Conservation (phyloP, 2,113 vertebrate genomes). For the Eptatretus burgeri region DNA sequence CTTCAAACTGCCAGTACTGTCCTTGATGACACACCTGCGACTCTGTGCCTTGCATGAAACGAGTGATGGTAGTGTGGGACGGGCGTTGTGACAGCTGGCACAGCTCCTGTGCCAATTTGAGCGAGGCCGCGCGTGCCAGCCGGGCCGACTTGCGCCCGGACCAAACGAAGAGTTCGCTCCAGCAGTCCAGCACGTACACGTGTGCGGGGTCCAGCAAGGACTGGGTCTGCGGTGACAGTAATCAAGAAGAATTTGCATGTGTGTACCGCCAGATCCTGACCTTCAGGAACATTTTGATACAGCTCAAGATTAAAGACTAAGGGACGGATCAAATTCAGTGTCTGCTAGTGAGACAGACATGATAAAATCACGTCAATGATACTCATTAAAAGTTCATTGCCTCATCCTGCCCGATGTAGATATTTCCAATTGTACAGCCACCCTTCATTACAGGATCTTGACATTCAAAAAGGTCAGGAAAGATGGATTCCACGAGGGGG, state of each 20-base stretch:
- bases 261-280: no score
- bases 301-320: no score
- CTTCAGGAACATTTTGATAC: no score
- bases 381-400: no score
- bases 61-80: conserved; percentile 48
- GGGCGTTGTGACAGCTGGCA: conserved; percentile 80
- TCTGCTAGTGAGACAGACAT: no score
- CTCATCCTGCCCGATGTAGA: no score
- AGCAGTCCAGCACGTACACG: conserved; percentile 86
- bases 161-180: conserved; percentile 93
- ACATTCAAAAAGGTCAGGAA: not conserved
- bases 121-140: conserved; percentile 56
- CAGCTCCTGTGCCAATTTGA: conserved; percentile 85
- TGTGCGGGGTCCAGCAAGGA: conserved; percentile 65
- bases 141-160: conserved; percentile 68
- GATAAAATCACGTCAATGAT: no score
- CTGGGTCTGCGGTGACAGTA: conserved; percentile 32
- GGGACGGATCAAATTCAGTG: no score
- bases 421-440: no score
- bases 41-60: conserved; percentile 76
- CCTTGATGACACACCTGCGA: conserved; percentile 31
- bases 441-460: no score
- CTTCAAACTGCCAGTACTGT: not conserved
- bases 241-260: no score
- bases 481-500: no score